Conservation (phyloP, 1,140 invertebrate species). For the Ostrea denselamellosa region DNA sequence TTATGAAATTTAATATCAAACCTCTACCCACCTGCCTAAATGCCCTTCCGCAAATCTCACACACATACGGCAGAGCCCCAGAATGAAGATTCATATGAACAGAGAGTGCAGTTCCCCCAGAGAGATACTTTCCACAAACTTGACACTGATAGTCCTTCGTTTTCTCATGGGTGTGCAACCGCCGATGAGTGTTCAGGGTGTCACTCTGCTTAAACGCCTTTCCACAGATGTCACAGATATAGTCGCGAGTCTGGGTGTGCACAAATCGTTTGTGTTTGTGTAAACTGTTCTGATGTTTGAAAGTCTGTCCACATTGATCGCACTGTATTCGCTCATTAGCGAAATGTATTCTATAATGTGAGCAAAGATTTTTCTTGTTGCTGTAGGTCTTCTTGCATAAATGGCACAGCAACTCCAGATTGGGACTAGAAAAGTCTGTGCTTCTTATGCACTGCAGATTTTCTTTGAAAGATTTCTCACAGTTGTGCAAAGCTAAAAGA, state of each 20-base stretch:
- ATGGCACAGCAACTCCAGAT: conserved; percentile 47
- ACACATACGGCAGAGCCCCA: conserved; percentile 92
- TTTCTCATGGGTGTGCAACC: conserved; percentile 47
- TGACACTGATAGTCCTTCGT: conserved; percentile 88
- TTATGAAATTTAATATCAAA: too few relatives aligned
- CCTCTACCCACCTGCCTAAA: conserved; percentile 82
- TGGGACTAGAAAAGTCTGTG: conserved; percentile 82
- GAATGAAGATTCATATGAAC: conserved; percentile 95
- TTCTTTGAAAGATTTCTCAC: background rate
- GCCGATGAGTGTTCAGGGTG: conserved; percentile 52
- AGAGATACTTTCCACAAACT: conserved; percentile 90
- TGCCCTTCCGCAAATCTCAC: conserved; percentile 83
- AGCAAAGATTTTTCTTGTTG: conserved; percentile 37
- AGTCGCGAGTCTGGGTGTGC: conserved; percentile 43
- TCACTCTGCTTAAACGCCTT: conserved; percentile 57
- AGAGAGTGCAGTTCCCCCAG: conserved; percentile 93
- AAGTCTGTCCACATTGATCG: conserved; percentile 92
- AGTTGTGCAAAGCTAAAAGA: conserved; percentile 8
- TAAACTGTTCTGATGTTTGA: conserved; percentile 80
- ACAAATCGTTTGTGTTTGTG: conserved; percentile 54
- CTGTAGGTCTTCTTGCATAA: conserved; percentile 60
- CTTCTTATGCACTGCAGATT: background rate
- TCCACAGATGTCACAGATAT: conserved; percentile 57
- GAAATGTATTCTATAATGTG: conserved; percentile 85
- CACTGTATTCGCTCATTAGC: conserved; percentile 83